Conservation (phyloP, 2,797 vertebrate species). For the Zenarchopterus dispar region DNA sequence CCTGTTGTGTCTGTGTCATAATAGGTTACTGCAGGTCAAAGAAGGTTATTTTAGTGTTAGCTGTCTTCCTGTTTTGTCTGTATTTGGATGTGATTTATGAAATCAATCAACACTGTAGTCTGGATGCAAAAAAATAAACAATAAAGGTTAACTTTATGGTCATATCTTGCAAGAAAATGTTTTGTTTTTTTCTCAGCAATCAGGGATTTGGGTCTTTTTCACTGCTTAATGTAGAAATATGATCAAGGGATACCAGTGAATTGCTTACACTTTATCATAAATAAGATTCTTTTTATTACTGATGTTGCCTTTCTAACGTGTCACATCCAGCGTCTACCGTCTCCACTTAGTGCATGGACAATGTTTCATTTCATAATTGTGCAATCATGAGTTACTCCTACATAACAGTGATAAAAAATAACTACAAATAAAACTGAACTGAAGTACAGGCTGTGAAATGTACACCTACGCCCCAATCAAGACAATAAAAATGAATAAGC, state of each 20-base stretch:
- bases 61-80: no score
- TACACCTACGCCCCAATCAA: slow-evolving; percentile 24
- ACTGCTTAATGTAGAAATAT: no score
- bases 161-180: no score
- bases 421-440: slow-evolving; percentile 12
- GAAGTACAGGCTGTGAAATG: slow-evolving; percentile 25
- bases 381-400: slow-evolving; percentile 24
- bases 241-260: neutral
- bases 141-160: no score
- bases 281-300: neutral
- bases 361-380: slow-evolving; percentile 16
- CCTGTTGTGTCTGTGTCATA: neutral
- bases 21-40: neutral
- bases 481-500: slow-evolving; percentile 39
- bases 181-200: no score
- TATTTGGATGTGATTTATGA: no score
- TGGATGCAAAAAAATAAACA: no score
- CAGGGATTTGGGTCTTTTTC: no score
- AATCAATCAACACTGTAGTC: no score
- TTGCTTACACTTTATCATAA: neutral
- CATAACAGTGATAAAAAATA: slow-evolving; percentile 24
- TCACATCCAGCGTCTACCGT: neutral
- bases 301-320: neutral
- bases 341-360: neutral
- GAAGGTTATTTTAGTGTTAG: neutral